These are phyloP conservation scores for Cephalopholis sonnerati DNA, from an alignment of 2,113 vertebrate species.

Conservation along the genomic window DNA sequence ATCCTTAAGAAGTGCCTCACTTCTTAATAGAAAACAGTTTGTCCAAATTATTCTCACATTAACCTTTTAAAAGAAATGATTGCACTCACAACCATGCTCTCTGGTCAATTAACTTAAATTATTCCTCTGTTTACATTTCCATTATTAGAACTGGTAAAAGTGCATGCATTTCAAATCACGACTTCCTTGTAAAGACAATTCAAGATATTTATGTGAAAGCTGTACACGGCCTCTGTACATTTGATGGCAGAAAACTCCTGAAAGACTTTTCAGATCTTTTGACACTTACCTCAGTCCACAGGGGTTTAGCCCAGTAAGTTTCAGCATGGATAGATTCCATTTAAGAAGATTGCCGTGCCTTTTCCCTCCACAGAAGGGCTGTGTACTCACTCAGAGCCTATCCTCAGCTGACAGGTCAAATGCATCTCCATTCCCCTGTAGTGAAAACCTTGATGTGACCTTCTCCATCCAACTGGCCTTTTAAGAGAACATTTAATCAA, in stretches of 20 bases:
- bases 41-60: conserved; percentile 42
- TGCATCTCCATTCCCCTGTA: conserved; percentile 59
- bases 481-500: conserved; percentile 77
- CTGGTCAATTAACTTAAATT: conserved; percentile 33
- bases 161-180: conserved; percentile 11
- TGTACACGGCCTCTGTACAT: not conserved
- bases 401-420: conserved; percentile 68
- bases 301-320: conserved; percentile 44
- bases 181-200: not conserved
- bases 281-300: conserved; percentile 20
- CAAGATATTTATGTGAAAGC: not conserved
- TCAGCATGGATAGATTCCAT: conserved; percentile 64
- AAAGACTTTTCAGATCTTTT: conserved; percentile 51
- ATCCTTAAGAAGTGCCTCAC: conserved; percentile 12
- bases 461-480: conserved; percentile 65
- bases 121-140: conserved; percentile 25
- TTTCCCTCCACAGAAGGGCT: conserved; percentile 15
- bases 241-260: conserved; percentile 24
- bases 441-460: conserved; percentile 72
- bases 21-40: conserved; percentile 43
- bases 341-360: conserved; percentile 50
- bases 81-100: conserved; percentile 17
- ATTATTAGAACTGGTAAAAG: conserved; percentile 12
- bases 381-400: conserved; percentile 42
- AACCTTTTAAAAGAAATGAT: conserved; percentile 60